Conservation (phyloP, 2,888 invertebrate genomes). For the Euplagia quadripunctaria region DNA sequence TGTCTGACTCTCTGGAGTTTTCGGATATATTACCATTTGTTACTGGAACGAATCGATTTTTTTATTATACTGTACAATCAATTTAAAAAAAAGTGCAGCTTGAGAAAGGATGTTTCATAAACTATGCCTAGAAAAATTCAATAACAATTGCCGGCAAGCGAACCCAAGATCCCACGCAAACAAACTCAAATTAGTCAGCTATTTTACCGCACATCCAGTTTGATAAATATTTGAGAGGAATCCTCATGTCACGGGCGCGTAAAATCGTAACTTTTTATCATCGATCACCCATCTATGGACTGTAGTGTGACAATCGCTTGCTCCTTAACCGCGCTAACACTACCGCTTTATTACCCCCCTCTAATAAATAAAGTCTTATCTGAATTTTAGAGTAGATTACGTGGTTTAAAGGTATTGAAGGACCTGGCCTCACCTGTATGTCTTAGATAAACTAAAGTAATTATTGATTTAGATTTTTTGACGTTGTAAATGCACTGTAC, state of each 20-base stretch:
- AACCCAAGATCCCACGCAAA: not conserved
- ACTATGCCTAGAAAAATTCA: too few relatives aligned
- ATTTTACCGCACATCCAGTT: not conserved
- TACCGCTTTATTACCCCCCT: not conserved
- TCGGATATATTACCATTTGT: not conserved
- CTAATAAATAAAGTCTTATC: not conserved
- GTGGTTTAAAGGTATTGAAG: not conserved
- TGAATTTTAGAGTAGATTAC: not conserved
- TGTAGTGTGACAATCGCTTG: not conserved
- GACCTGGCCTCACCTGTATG: not conserved
- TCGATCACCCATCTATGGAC: not conserved
- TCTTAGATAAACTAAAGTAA: not conserved
- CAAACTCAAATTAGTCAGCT: too few relatives aligned
- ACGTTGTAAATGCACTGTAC: conserved; percentile 11
- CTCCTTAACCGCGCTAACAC: not conserved
- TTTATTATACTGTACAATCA: not conserved
- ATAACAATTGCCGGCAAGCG: too few relatives aligned
- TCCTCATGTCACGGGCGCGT: too few relatives aligned
- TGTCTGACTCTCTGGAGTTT: not conserved
- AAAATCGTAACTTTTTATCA: not conserved
- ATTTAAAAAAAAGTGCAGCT: not conserved
- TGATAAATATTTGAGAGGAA: not conserved
- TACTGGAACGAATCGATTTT: too few relatives aligned
- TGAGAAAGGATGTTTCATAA: too few relatives aligned
- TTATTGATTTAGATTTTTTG: not conserved